Evolutionary conservation across 2,888 invertebrate genomes (phyloP), one percentile per base, ranked within the genome.

Genomic region (Stegana nigrithorax): DNA sequence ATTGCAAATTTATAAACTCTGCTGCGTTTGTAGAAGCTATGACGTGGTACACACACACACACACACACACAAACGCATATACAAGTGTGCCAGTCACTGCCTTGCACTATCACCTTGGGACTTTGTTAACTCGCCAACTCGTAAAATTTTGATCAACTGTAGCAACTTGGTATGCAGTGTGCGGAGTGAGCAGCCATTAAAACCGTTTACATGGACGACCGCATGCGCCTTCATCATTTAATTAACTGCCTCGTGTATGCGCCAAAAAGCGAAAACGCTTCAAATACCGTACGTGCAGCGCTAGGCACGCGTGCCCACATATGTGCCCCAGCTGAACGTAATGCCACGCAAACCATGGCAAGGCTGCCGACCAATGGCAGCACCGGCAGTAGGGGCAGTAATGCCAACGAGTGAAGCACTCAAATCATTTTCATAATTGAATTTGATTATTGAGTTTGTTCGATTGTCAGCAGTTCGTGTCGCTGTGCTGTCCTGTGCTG

Each of bases 211-310:
- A 14, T n/a, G n/a, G n/a, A n/a, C n/a, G n/a, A n/a, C n/a, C 36
- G 36, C 10, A 39, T 39, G n/a, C 17, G n/a, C 2, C 39, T 14
- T 6, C 74, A 80, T 78, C 80, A 77, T 77, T 80, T 77, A 80
- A 77, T 77, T 77, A 77, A 80, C 77, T 78, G 74, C 66, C 74
- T 68, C 73, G 71, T 73, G 64, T 60, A 62, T 70, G 64, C 51
- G 53, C 27, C 45, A 19, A 55, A 55, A n/a, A n/a, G n/a, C n/a
- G n/a, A n/a, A n/a, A n/a, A 21, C 36, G 53, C 12, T 23, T 55
- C 36, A 36, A 36, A 32, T 59, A 44, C 27, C 59, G 56, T 53
- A 59, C 64, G 60, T 59, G 57, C 50, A n/a, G n/a, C n/a, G n/a
- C 45, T 45, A 45, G n/a, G 45, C n/a, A 45, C 17, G 2, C 64